Percentiles rank a stretch among this genome's conserved stretches.
phyloP scores from a whole-genome alignment of 2,888 invertebrate species.

The Pterostichus niger region DNA sequence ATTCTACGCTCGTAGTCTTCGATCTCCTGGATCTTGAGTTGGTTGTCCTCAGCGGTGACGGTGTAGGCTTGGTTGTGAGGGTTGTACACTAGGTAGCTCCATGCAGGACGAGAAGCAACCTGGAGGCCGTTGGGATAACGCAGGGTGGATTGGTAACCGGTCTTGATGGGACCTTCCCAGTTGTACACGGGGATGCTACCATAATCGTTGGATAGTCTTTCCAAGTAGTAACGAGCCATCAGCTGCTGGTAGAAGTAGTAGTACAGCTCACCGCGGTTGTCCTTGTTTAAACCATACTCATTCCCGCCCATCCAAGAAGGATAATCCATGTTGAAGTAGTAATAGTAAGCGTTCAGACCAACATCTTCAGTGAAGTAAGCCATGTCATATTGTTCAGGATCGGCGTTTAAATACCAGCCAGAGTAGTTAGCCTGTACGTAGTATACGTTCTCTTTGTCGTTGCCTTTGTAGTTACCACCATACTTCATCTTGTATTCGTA shows the following conservation, averaged over 20 bases:
- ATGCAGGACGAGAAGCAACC: conserved; percentile 82
- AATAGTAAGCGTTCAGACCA: conserved; percentile 83
- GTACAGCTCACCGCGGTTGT: conserved; percentile 83
- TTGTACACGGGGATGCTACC: conserved; percentile 83
- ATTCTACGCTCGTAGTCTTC: conserved; percentile 79
- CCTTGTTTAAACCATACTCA: conserved; percentile 78
- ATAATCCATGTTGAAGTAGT: conserved; percentile 81
- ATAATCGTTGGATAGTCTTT: conserved; percentile 85
- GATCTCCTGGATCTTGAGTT: conserved; percentile 76
- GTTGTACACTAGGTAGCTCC: conserved; percentile 77
- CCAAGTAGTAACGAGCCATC: conserved; percentile 86
- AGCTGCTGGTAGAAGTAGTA: conserved; percentile 85
- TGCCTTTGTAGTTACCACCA: conserved; percentile 72
- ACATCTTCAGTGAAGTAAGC: conserved; percentile 87
- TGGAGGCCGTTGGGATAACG: conserved; percentile 83
- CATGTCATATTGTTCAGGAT: conserved; percentile 80
- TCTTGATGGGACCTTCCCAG: conserved; percentile 78
- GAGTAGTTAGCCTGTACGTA: conserved; percentile 84
- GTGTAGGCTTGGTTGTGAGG: conserved; percentile 70
- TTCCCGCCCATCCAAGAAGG: conserved; percentile 83
- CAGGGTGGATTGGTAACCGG: conserved; percentile 83
- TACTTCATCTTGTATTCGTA: conserved; percentile 81
- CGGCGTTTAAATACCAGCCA: conserved; percentile 79
- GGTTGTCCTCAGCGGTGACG: conserved; percentile 77
- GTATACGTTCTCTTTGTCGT: conserved; percentile 74